Percentiles rank a stretch among this genome's conserved stretches.
Evolutionary conservation across 1,140 invertebrate species (phyloP).

Genomic region (Laodelphax striatellus): DNA sequence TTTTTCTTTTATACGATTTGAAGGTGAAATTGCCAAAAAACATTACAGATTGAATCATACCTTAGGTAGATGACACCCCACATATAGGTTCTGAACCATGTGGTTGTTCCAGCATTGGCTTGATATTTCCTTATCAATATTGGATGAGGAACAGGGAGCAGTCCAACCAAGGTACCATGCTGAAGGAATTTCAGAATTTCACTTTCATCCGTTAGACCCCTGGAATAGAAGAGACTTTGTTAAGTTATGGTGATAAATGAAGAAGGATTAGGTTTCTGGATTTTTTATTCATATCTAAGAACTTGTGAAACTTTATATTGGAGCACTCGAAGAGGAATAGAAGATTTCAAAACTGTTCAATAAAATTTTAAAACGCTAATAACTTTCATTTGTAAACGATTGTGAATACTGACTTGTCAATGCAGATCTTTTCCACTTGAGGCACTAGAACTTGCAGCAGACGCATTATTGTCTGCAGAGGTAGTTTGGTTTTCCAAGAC

Average conservation of each 20-base stretch:
- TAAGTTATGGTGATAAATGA: no score
- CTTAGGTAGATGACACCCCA: slow-evolving; percentile 98
- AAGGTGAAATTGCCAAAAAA: no score
- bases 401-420: slow-evolving; percentile 79
- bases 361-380: no score
- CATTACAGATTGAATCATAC: slow-evolving; percentile 38
- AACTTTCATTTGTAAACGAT: neutral
- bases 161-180: slow-evolving; percentile 94
- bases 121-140: slow-evolving; percentile 98
- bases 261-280: no score
- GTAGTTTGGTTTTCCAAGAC: slow-evolving; percentile 93
- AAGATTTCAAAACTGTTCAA: no score
- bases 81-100: slow-evolving; percentile 99
- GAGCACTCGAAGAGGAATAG: no score
- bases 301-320: no score
- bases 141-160: slow-evolving; percentile 96
- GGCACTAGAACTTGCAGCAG: slow-evolving; percentile 96
- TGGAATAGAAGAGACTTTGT: slow-evolving; percentile 33
- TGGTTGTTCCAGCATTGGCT: slow-evolving; percentile 93
- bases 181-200: slow-evolving; percentile 98
- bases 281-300: no score
- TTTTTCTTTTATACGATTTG: no score
- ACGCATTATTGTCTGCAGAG: slow-evolving; percentile 97
- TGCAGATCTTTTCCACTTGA: slow-evolving; percentile 99
- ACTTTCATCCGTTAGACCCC: slow-evolving; percentile 97